A percentile compares a stretch with the other conserved stretches of the same genome.
These are phyloP conservation scores for Cantharis lateralis DNA, from an alignment of 2,888 invertebrate species.

Conservation along the genomic window DNA sequence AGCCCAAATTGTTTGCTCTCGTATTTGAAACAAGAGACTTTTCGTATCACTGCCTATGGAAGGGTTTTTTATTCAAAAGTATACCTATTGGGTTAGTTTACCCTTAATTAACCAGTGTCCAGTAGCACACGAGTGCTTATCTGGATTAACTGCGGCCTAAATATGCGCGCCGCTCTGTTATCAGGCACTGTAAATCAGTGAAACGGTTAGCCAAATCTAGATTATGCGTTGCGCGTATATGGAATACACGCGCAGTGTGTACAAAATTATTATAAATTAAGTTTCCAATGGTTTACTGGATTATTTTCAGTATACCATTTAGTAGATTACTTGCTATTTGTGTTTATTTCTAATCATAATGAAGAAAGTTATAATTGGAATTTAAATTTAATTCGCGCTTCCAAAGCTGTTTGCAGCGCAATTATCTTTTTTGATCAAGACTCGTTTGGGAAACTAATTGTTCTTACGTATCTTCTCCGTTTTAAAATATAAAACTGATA, in stretches of 20 bases:
- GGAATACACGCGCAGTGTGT: conserved; percentile 19
- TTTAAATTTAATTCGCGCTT: conserved; percentile 22
- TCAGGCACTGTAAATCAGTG: conserved; percentile 29
- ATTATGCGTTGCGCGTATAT: conserved; percentile 29
- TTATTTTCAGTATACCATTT: conserved; percentile 27
- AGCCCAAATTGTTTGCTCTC: conserved; percentile 5
- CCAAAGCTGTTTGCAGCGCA: background rate
- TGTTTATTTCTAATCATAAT: conserved; percentile 22
- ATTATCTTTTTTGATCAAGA: conserved; percentile 18
- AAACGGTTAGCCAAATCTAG: conserved; percentile 28
- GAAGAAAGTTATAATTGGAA: conserved; percentile 28
- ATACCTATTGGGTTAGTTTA: conserved; percentile 28
- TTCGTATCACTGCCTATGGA: conserved; percentile 11
- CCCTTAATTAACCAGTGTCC: conserved; percentile 31
- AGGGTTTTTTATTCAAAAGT: conserved; percentile 20
- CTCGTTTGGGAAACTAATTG: conserved; percentile 14
- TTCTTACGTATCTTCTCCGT: conserved; percentile 12
- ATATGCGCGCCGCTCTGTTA: conserved; percentile 28
- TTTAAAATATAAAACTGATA: conserved; percentile 2
- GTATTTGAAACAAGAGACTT: conserved; percentile 10
- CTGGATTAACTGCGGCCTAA: conserved; percentile 31
- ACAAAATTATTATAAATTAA: conserved; percentile 28
- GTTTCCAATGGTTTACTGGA: conserved; percentile 24
- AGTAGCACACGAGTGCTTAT: conserved; percentile 30
- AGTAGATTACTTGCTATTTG: conserved; percentile 23